phyloP scores from a whole-genome alignment of 2,888 invertebrate genomes.

The Bimastos eiseni region DNA sequence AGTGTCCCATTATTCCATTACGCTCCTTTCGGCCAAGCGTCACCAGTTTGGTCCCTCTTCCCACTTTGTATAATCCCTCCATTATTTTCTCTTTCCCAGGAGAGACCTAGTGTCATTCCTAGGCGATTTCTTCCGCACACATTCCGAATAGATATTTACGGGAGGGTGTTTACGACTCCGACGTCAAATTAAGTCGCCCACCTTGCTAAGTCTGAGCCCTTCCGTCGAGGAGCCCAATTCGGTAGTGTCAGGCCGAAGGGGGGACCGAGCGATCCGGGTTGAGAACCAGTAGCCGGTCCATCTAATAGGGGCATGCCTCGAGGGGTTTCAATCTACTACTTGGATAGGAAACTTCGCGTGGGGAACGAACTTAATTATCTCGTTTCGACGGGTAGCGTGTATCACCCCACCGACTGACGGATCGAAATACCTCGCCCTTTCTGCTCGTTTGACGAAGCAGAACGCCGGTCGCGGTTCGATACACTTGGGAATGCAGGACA shows the following conservation, averaged over 20 bases:
- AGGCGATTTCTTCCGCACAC: neutral
- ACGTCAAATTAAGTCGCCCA: conserved; percentile 13
- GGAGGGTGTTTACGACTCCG: conserved; percentile 13
- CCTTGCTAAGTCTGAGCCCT: neutral
- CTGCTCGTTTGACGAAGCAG: conserved; percentile 13
- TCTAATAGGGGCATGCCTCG: neutral
- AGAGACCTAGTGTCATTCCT: neutral
- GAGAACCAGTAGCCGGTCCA: neutral
- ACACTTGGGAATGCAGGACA: neutral
- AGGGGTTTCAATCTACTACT: neutral
- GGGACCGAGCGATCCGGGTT: neutral
- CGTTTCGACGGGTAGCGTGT: neutral
- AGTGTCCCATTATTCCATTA: neutral
- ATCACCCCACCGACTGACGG: neutral
- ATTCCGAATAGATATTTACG: neutral
- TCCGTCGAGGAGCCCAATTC: neutral
- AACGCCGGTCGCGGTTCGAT: conserved; percentile 6
- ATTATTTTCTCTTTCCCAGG: conserved; percentile 13
- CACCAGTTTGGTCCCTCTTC: neutral
- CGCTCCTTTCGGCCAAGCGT: neutral
- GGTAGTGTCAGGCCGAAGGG: neutral
- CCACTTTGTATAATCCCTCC: neutral
- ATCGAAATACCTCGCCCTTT: neutral
- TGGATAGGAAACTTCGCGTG: neutral
- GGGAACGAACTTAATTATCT: neutral